Conservation (phyloP, 2,888 invertebrate genomes). For the Noctua comes region DNA sequence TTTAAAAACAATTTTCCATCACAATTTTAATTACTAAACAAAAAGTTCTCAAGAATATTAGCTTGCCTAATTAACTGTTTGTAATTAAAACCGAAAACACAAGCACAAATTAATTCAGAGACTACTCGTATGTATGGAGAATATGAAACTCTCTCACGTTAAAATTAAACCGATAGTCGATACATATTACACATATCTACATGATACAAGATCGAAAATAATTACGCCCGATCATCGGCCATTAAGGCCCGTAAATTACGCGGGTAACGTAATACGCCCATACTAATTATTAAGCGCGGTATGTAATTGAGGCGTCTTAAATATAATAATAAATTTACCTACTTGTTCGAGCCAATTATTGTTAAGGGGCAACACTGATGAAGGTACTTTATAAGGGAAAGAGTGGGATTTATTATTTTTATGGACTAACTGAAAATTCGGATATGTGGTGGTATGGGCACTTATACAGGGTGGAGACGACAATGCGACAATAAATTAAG, state of each 20-base stretch:
- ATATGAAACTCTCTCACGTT: conserved; percentile 58
- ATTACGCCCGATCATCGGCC: conserved; percentile 80
- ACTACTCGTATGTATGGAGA: conserved; percentile 38
- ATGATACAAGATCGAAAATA: conserved; percentile 76
- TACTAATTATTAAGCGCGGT: conserved; percentile 75
- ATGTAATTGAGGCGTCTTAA: conserved; percentile 74
- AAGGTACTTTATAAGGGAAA: conserved; percentile 4
- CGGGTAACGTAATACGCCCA: conserved; percentile 77
- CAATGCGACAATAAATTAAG: no score
- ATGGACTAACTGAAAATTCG: neutral
- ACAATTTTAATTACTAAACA: conserved; percentile 23
- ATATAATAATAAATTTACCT: conserved; percentile 73
- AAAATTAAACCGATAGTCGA: conserved; percentile 65
- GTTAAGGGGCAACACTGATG: conserved; percentile 62
- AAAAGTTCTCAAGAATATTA: conserved; percentile 55
- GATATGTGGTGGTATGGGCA: neutral
- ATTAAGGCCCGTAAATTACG: conserved; percentile 81
- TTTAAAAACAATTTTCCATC: conserved; percentile 22
- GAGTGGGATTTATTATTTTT: conserved; percentile 21
- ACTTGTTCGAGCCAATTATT: conserved; percentile 72
- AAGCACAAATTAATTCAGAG: conserved; percentile 53
- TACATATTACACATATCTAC: conserved; percentile 70
- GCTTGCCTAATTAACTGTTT: conserved; percentile 55
- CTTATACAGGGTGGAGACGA: no score
- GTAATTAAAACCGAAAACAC: conserved; percentile 59